Conservation (phyloP, 2,113 vertebrate genomes). For the Lonchura striata region DNA sequence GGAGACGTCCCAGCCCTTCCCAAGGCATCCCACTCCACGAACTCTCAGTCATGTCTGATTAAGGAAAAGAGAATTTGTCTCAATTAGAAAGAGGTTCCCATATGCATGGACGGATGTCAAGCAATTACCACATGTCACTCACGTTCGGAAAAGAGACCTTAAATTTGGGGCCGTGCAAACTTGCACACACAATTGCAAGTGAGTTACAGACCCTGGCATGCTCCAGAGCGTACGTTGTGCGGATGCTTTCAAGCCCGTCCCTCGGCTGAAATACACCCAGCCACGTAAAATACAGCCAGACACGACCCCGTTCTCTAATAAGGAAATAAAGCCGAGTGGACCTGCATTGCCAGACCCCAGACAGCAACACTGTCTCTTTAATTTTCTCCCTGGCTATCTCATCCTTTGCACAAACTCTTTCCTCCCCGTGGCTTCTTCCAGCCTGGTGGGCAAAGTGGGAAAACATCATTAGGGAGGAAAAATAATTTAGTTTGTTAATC, state of each 20-base stretch:
- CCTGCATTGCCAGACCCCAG: conserved; percentile 22
- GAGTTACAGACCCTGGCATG: conserved; percentile 28
- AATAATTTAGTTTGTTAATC: conserved; percentile 74
- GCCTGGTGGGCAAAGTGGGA: conserved; percentile 68
- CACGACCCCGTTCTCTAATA: conserved; percentile 35
- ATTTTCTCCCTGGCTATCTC: conserved; percentile 63
- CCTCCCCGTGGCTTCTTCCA: conserved; percentile 65
- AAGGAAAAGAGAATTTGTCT: conserved; percentile 67
- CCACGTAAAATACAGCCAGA: conserved; percentile 27
- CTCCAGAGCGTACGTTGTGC: conserved; percentile 32
- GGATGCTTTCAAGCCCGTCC: background rate
- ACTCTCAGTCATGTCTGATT: conserved; percentile 57
- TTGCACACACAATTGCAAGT: background rate
- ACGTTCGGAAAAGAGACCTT: background rate
- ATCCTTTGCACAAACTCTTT: conserved; percentile 60
- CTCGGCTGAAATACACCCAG: conserved; percentile 13
- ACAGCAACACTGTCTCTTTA: conserved; percentile 65
- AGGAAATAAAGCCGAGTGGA: conserved; percentile 44
- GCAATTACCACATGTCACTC: conserved; percentile 26
- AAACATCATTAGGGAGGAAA: conserved; percentile 72
- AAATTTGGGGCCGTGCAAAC: background rate
- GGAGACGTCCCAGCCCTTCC: conserved; percentile 49
- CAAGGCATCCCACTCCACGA: conserved; percentile 30
- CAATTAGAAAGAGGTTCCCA: conserved; percentile 54
- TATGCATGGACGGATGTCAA: background rate